phyloP scores from a whole-genome alignment of 2,888 invertebrate species.

The Eulithis testata region DNA sequence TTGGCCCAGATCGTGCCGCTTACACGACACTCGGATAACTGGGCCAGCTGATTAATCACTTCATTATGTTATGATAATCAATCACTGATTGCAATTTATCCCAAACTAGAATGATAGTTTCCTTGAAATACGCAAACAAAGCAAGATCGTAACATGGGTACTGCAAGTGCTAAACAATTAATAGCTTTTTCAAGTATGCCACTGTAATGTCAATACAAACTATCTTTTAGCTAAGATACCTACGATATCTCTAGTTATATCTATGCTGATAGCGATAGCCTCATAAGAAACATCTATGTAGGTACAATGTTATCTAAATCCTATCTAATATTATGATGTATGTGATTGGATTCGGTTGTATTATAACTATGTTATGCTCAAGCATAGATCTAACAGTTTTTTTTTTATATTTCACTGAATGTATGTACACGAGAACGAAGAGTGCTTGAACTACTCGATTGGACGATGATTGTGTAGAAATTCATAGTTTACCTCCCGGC shows the following conservation, averaged over 20 bases:
- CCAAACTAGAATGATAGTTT: conserved; percentile 47
- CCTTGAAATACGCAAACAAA: conserved; percentile 11
- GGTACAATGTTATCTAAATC: background rate
- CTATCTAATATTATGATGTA: background rate
- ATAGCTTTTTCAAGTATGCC: conserved; percentile 18
- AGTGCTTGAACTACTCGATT: too few species aligned
- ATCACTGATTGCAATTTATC: conserved; percentile 64
- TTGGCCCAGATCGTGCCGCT: conserved; percentile 73
- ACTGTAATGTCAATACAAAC: conserved; percentile 17
- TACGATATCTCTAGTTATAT: background rate
- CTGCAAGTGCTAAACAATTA: conserved; percentile 20
- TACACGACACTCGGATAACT: conserved; percentile 68
- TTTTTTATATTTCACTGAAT: too few species aligned
- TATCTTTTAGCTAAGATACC: background rate
- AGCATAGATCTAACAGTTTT: background rate
- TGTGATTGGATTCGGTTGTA: background rate
- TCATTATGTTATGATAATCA: conserved; percentile 65
- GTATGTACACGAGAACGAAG: too few species aligned
- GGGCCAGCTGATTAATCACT: conserved; percentile 76
- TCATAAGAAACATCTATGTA: background rate
- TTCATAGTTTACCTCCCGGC: background rate
- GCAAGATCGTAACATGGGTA: conserved; percentile 5
- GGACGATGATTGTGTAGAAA: background rate
- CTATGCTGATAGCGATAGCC: conserved; percentile 10
- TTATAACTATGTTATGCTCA: background rate